Evolutionary conservation across 1,140 invertebrate species (phyloP).

Genomic region (Zaprionus lachaisei): DNA sequence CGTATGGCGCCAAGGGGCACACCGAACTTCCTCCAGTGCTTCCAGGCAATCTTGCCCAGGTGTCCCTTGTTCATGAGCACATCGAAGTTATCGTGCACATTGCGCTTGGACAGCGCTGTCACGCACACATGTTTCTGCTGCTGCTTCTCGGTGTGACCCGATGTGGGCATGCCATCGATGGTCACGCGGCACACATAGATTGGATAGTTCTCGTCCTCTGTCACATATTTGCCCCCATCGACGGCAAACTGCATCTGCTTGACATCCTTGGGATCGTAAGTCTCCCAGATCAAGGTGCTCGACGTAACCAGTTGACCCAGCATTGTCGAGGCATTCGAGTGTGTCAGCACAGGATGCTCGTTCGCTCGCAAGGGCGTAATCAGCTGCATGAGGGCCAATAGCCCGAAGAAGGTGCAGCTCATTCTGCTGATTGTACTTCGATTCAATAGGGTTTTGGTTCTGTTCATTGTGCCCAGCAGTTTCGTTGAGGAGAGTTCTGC

Average conservation of each 20-base stretch:
- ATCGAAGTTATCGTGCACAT: conserved; percentile 88
- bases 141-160: conserved; percentile 87
- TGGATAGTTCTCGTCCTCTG: conserved; percentile 84
- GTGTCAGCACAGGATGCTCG: conserved; percentile 69
- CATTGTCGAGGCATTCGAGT: conserved; percentile 69
- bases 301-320: conserved; percentile 86
- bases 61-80: conserved; percentile 91
- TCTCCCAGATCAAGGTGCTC: conserved; percentile 86
- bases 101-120: conserved; percentile 87
- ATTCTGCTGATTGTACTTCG: conserved; percentile 57
- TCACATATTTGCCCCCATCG: conserved; percentile 86
- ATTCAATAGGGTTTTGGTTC: conserved; percentile 28
- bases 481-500: conserved; percentile 45
- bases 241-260: conserved; percentile 85
- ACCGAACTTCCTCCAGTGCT: conserved; percentile 88
- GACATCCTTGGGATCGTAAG: conserved; percentile 84
- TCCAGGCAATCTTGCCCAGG: conserved; percentile 90
- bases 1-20: conserved; percentile 88
- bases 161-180: conserved; percentile 89
- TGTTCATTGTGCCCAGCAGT: conserved; percentile 50
- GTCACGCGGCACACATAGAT: conserved; percentile 90
- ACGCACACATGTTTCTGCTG: conserved; percentile 87
- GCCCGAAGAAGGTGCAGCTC: conserved; percentile 6
- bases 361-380: conserved; percentile 36
- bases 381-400: conserved; percentile 41